A percentile compares a stretch with the other conserved stretches of the same genome.
These are phyloP conservation scores for Sinocyclocheilus anophthalmus DNA, from an alignment of 2,113 vertebrate genomes.

Conservation along the genomic window DNA sequence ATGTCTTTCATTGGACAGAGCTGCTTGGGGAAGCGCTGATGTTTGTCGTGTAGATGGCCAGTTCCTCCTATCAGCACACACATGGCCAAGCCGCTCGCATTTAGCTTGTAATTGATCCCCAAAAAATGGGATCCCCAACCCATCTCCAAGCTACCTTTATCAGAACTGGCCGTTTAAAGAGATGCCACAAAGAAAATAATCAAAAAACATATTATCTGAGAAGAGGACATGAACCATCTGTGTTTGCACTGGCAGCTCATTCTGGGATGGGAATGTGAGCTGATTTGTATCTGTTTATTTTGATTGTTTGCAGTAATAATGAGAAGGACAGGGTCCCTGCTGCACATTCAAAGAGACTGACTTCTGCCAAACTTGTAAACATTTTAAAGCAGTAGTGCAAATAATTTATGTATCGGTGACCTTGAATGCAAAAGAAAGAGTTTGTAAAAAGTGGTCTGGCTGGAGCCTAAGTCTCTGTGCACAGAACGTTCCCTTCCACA, in stretches of 20 bases:
- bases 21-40: slow-evolving; percentile 47
- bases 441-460: slow-evolving; percentile 39
- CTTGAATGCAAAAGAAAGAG: slow-evolving; percentile 43
- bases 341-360: slow-evolving; percentile 30
- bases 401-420: slow-evolving; percentile 57
- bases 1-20: slow-evolving; percentile 45
- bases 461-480: not conserved
- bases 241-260: slow-evolving; percentile 42
- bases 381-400: slow-evolving; percentile 55
- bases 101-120: not conserved
- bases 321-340: slow-evolving; percentile 36
- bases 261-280: slow-evolving; percentile 26
- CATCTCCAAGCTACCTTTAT: slow-evolving; percentile 24
- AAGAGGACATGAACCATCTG: slow-evolving; percentile 41
- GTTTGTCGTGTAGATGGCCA: slow-evolving; percentile 13
- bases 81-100: slow-evolving; percentile 21
- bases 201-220: slow-evolving; percentile 17
- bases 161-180: slow-evolving; percentile 21
- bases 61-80: slow-evolving; percentile 36
- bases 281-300: slow-evolving; percentile 53
- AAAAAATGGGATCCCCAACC: slow-evolving; percentile 20
- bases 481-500: slow-evolving; percentile 10
- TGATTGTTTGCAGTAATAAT: slow-evolving; percentile 44
- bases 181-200: slow-evolving; percentile 46
- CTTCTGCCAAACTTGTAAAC: slow-evolving; percentile 46